phyloP scores from a whole-genome alignment of 2,797 vertebrate genomes.

The Crocidura indochinensis region DNA sequence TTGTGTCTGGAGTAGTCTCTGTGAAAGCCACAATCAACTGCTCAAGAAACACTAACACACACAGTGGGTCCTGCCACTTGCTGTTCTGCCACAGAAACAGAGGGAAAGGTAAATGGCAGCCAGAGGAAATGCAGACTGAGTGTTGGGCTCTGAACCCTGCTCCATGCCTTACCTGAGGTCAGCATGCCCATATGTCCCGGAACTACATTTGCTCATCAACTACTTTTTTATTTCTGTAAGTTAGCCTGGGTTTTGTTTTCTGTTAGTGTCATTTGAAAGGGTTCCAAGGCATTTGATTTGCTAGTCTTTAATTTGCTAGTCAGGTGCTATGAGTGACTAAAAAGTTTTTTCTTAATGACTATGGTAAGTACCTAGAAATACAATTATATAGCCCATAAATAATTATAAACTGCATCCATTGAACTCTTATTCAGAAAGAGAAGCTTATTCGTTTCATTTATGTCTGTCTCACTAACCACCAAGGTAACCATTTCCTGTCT shows the following conservation, averaged over 20 bases:
- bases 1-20: neutral
- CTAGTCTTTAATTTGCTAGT: conserved; percentile 7
- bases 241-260: neutral
- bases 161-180: neutral
- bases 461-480: conserved; percentile 7
- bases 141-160: neutral
- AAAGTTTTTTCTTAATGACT: neutral
- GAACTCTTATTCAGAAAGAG: conserved; percentile 8
- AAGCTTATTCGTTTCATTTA: conserved; percentile 22
- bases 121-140: no score
- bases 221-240: no score
- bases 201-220: conserved; percentile 7
- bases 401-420: conserved; percentile 10
- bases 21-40: no score
- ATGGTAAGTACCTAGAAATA: conserved; percentile 5
- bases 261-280: neutral
- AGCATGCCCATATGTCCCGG: neutral
- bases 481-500: conserved; percentile 21
- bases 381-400: neutral
- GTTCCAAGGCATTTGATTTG: conserved; percentile 2
- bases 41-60: no score
- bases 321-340: conserved; percentile 27
- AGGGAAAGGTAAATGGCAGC: no score
- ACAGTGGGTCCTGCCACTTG: no score
- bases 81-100: no score